phyloP scores from a whole-genome alignment of 1,140 invertebrate genomes.

The Proales similis region DNA sequence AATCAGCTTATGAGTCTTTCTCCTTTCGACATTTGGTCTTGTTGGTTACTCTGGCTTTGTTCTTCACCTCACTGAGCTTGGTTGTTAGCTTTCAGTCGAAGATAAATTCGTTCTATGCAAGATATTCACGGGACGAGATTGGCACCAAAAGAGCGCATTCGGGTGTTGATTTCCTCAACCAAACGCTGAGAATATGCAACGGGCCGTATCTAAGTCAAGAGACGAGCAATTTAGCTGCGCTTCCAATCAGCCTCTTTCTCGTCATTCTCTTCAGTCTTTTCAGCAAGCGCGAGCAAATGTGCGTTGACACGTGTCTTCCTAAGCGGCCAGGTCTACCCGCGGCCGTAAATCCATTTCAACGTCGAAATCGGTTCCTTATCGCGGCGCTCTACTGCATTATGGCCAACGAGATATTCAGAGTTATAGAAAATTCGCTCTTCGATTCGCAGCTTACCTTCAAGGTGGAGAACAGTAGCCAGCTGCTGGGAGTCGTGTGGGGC shows the following conservation, averaged over 20 bases:
- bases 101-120: conserved; percentile 20
- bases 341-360: conserved; percentile 1
- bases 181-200: conserved; percentile 26
- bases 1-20: neutral
- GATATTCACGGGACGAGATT: conserved; percentile 12
- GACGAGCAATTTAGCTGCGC: conserved; percentile 16
- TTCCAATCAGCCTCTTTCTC: conserved; percentile 17
- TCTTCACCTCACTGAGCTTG: conserved; percentile 5
- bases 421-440: conserved; percentile 25
- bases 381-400: conserved; percentile 28
- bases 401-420: conserved; percentile 33
- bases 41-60: neutral
- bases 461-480: neutral
- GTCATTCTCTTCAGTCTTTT: conserved; percentile 34
- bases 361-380: conserved; percentile 27
- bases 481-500: too few species aligned
- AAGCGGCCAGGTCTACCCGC: conserved; percentile 6
- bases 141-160: neutral
- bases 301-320: neutral
- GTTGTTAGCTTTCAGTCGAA: conserved; percentile 28
- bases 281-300: neutral
- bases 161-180: conserved; percentile 12
- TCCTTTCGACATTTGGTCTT: conserved; percentile 5
- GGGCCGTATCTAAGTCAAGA: conserved; percentile 29
- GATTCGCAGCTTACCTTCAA: neutral